These are phyloP conservation scores for Porites lutea DNA, from an alignment of 64 coral and sea anemone species.

Conservation along the genomic window DNA sequence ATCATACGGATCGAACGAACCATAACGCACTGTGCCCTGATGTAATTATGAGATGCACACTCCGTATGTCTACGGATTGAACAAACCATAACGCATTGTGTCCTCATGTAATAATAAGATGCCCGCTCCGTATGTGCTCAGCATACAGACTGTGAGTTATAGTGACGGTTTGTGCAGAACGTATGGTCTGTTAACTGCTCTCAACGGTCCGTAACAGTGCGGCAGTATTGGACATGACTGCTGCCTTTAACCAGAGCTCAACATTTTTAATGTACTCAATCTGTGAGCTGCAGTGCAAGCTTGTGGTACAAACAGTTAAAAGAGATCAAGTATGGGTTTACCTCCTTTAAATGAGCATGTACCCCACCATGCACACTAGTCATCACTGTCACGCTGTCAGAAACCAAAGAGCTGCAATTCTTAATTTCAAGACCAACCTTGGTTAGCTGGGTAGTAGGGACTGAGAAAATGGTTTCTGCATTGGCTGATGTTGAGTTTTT, in stretches of 20 bases:
- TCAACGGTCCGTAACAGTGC: too few species aligned
- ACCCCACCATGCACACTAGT: conserved; percentile 38
- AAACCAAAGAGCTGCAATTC: conserved; percentile 15
- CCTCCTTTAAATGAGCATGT: conserved; percentile 17
- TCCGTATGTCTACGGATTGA: too few species aligned
- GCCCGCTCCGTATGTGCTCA: too few species aligned
- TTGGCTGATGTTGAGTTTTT: conserved; percentile 14
- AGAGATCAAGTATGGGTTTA: conserved; percentile 25
- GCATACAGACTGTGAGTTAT: too few species aligned
- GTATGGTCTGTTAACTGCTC: too few species aligned
- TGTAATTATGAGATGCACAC: too few species aligned
- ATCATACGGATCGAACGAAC: too few species aligned
- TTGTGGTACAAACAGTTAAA: conserved; percentile 64
- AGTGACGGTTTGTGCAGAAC: too few species aligned
- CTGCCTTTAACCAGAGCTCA: conserved; percentile 40
- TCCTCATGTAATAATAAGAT: too few species aligned
- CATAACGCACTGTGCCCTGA: too few species aligned
- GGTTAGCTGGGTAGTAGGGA: background rate
- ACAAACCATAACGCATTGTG: too few species aligned
- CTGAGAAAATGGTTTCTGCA: conserved; percentile 38
- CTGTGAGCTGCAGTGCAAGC: conserved; percentile 57
- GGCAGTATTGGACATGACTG: too few species aligned
- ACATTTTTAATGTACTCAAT: conserved; percentile 53
- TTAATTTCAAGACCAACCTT: conserved; percentile 13
- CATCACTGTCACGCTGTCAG: conserved; percentile 58